Evolutionary conservation across 2,113 vertebrate genomes (phyloP).

Genomic region (Oryzias curvinotus): DNA sequence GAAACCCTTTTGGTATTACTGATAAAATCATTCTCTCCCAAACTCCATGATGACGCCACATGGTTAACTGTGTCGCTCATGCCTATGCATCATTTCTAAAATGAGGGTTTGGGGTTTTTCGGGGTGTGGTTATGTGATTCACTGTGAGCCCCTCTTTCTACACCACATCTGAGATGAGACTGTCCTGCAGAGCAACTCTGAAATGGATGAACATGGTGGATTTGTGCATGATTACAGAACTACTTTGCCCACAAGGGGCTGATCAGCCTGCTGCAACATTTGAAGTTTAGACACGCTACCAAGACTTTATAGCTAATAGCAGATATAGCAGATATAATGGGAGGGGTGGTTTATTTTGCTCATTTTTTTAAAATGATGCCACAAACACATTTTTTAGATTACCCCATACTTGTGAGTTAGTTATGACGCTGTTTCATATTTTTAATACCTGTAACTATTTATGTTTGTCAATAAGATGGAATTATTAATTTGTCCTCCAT

Average conservation of each 20-base stretch:
- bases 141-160: conserved; percentile 57
- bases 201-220: not conserved
- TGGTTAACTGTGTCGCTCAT: conserved; percentile 21
- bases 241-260: not conserved
- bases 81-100: conserved; percentile 68
- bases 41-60: no score
- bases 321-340: not conserved
- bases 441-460: no score
- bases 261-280: not conserved
- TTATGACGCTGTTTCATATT: no score
- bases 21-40: no score
- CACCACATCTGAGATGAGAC: not conserved
- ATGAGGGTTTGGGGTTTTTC: conserved; percentile 44
- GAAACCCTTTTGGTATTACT: no score
- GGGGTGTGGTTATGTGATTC: conserved; percentile 25
- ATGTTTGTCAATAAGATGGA: not conserved
- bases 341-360: conserved; percentile 29
- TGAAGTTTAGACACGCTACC: not conserved
- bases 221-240: not conserved
- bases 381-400: not conserved
- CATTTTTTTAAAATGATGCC: conserved; percentile 36
- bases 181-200: not conserved
- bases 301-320: no score
- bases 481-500: no score
- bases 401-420: no score